phyloP scores from a whole-genome alignment of 2,113 vertebrate species.

The Carassius gibelio region DNA sequence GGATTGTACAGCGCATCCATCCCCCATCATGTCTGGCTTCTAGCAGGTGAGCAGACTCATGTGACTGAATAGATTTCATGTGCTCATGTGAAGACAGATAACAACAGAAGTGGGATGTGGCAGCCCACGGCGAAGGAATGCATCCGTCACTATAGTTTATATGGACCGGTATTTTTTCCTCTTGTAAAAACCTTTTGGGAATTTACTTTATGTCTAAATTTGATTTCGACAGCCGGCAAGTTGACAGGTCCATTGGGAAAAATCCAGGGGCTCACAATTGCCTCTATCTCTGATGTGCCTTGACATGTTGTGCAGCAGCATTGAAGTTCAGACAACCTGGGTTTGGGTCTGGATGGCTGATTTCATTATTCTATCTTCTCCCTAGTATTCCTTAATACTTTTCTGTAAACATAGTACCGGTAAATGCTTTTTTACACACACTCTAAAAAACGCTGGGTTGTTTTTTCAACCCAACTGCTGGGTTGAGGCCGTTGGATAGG shows the following conservation, averaged over 20 bases:
- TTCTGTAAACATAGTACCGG: neutral
- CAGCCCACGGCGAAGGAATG: neutral
- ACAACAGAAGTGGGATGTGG: constrained; percentile 5
- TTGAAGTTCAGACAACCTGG: neutral
- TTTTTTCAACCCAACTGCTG: too few relatives aligned
- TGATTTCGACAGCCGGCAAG: constrained; percentile 7
- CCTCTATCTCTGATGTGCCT: neutral
- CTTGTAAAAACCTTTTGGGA: constrained; percentile 12
- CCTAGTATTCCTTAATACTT: neutral
- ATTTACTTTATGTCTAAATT: constrained; percentile 20
- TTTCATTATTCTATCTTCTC: neutral
- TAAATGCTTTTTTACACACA: neutral
- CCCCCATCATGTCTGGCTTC: neutral
- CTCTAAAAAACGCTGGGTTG: too few relatives aligned
- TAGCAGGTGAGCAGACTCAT: constrained; percentile 25
- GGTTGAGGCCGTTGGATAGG: too few relatives aligned
- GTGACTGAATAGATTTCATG: constrained; percentile 19
- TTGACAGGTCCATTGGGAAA: neutral
- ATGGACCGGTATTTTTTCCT: neutral
- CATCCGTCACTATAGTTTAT: constrained; percentile 4
- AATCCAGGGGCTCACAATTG: neutral
- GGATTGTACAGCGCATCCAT: neutral
- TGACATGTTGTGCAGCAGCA: neutral
- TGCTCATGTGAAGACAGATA: neutral
- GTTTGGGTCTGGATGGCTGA: neutral